A percentile compares a stretch with the other conserved stretches of the same genome.
phyloP scores from a whole-genome alignment of 2,797 vertebrate genomes.

The Nasua narica region DNA sequence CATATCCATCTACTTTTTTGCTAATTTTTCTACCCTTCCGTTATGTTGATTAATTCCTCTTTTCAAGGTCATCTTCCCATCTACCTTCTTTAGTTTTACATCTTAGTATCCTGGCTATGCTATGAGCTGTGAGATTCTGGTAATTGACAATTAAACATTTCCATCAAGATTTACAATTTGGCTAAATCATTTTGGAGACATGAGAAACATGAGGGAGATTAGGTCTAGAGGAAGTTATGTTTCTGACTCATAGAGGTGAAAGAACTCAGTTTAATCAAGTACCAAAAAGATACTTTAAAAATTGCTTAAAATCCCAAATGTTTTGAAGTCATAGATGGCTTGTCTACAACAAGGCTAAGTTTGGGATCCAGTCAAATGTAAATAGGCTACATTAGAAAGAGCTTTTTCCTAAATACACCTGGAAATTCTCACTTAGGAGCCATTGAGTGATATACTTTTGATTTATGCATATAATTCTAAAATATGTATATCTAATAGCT shows the following conservation, averaged over 20 bases:
- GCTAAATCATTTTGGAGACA: not conserved
- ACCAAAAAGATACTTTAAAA: conserved; percentile 28
- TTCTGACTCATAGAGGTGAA: conserved; percentile 16
- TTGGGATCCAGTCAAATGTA: conserved; percentile 19
- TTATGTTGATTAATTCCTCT: not conserved
- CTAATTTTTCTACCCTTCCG: not conserved
- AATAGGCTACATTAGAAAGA: not conserved
- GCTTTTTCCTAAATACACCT: not conserved
- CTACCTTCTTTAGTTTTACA: not conserved
- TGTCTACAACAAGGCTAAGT: not conserved
- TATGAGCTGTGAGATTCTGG: not conserved
- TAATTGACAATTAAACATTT: conserved; percentile 5
- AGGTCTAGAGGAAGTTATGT: not conserved
- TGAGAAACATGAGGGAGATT: not conserved
- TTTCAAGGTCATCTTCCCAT: not conserved
- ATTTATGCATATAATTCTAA: conserved; percentile 10
- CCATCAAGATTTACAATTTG: not conserved
- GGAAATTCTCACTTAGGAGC: conserved; percentile 15
- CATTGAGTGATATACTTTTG: not conserved
- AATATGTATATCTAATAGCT: not conserved
- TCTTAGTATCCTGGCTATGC: not conserved
- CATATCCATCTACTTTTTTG: not conserved
- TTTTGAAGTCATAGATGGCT: not conserved
- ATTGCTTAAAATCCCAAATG: not conserved
- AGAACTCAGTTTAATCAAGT: not conserved